phyloP scores from a whole-genome alignment of 2,888 invertebrate species.

The Hirtodrosophila confusa region DNA sequence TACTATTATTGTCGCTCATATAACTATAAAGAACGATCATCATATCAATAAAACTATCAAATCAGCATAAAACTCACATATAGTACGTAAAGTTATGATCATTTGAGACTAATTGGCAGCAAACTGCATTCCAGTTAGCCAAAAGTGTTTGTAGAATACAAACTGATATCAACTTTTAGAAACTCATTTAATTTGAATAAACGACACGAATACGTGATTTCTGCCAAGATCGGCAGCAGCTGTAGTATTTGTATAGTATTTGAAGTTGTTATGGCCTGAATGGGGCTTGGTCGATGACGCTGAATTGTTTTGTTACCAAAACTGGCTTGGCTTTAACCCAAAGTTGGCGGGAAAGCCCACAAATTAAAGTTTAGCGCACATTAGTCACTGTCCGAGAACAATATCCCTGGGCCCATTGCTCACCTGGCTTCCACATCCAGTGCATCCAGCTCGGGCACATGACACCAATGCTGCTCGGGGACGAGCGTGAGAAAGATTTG shows the following conservation, averaged over 20 bases:
- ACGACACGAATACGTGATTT: conserved; percentile 15
- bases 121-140: conserved; percentile 17
- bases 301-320: conserved; percentile 8
- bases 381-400: conserved; percentile 20
- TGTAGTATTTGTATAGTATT: conserved; percentile 4
- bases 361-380: not conserved
- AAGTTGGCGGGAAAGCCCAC: conserved; percentile 27
- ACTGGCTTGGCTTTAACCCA: not conserved
- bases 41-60: conserved; percentile 15
- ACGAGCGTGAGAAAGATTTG: conserved; percentile 94
- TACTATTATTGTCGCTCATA: too few relatives aligned
- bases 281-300: not conserved
- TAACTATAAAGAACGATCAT: conserved; percentile 9
- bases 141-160: conserved; percentile 12
- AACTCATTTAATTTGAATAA: conserved; percentile 22
- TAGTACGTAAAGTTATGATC: conserved; percentile 11
- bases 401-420: conserved; percentile 57
- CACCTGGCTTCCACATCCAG: conserved; percentile 86
- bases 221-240: conserved; percentile 1
- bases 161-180: conserved; percentile 17
- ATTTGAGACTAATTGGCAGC: conserved; percentile 20
- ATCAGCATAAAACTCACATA: conserved; percentile 32
- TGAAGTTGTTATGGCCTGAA: too few relatives aligned
- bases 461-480: conserved; percentile 93
- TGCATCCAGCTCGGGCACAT: conserved; percentile 89